Evolutionary conservation across 2,113 vertebrate genomes (phyloP).

Genomic region (Phalacrocorax brasilianus): DNA sequence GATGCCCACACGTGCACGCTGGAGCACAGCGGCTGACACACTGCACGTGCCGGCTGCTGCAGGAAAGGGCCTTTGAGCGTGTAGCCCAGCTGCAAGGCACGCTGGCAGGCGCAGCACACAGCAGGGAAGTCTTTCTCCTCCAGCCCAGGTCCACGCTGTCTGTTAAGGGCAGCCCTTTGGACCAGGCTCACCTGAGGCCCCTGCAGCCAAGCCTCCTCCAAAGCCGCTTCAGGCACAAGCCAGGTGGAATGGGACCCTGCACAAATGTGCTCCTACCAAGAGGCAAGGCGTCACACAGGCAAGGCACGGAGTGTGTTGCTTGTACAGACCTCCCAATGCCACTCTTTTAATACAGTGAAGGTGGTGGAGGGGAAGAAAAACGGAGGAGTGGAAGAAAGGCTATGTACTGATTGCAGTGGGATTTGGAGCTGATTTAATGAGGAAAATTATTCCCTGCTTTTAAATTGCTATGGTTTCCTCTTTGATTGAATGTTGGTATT

Average conservation of each 20-base stretch:
- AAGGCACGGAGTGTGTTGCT: rapidly evolving
- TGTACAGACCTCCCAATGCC: not conserved
- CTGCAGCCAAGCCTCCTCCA: not conserved
- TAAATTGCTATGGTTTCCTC: slow-evolving; percentile 49
- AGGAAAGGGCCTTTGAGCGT: not conserved
- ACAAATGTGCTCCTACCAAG: rapidly evolving
- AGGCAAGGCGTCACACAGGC: rapidly evolving
- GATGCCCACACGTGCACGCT: not conserved
- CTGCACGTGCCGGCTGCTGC: not conserved
- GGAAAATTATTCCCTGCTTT: not conserved
- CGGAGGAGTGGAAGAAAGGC: not conserved
- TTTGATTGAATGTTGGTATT: slow-evolving; percentile 49
- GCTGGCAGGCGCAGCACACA: rapidly evolving
- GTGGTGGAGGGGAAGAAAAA: not conserved
- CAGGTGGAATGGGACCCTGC: rapidly evolving
- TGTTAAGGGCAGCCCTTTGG: not conserved
- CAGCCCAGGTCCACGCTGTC: rapidly evolving
- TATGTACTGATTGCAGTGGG: not conserved
- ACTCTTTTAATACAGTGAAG: not conserved
- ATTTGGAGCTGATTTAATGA: slow-evolving; percentile 17
- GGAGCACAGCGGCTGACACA: not conserved
- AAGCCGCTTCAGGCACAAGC: not conserved
- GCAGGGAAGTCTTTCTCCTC: not conserved
- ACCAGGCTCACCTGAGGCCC: not conserved
- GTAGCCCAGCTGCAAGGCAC: rapidly evolving